Conservation (phyloP, 2,113 vertebrate genomes). For the Dolichallabes microphthalmus region DNA sequence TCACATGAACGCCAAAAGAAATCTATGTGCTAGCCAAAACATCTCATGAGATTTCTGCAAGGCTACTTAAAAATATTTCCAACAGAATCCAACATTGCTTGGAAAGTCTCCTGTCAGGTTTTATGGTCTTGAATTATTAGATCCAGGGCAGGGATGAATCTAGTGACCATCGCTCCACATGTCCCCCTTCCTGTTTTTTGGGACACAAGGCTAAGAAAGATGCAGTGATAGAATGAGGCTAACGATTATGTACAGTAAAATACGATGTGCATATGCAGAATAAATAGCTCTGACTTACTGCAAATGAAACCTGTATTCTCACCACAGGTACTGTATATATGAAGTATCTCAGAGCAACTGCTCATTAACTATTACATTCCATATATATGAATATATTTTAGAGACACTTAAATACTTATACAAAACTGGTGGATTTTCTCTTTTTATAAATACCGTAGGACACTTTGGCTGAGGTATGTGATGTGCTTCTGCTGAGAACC, state of each 20-base stretch:
- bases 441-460: neutral
- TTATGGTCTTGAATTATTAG: constrained; percentile 49
- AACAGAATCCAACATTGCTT: constrained; percentile 40
- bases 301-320: neutral
- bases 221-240: neutral
- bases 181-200: constrained; percentile 7
- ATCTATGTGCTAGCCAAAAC: constrained; percentile 2
- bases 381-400: neutral
- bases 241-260: neutral
- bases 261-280: neutral
- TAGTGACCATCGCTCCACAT: constrained; percentile 29
- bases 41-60: constrained; percentile 36
- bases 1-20: constrained; percentile 33
- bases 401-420: neutral
- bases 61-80: constrained; percentile 32
- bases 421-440: neutral
- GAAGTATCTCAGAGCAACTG: neutral
- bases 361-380: neutral
- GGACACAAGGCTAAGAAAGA: neutral
- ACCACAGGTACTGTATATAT: neutral
- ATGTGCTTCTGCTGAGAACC: neutral
- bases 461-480: neutral
- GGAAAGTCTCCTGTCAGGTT: constrained; percentile 45
- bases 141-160: constrained; percentile 46
- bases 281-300: neutral